Base-by-base conservation (phyloP, 2,888 invertebrate genomes). In the Tetranychus truncatus region DNA sequence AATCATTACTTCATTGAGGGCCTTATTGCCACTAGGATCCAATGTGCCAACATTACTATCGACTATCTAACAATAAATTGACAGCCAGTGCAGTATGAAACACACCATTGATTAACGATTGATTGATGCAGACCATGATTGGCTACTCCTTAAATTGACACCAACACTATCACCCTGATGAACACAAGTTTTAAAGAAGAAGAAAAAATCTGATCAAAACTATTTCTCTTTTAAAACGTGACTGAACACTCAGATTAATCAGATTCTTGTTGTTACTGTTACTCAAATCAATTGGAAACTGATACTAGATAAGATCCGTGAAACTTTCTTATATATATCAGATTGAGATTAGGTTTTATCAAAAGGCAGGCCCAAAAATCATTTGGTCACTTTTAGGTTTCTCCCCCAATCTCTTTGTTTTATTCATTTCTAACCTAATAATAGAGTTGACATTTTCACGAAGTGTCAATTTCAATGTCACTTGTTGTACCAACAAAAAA, bases 401-500 rank as follows among this genome's bases (percentile, higher is more conserved):
- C 34, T 71, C 20, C 45, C 34, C 1, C 45, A 34, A 34, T 45
- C 20, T 73, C 75, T 77, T 67, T 18, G 45, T 72, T 3, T 18
- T 75, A 76, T n/a, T 72, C 55, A 4, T 20, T n/a, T 74, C 45
- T 9, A 45, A 20, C 71, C 55, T 15, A 55, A 15, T 55, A 55
- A 15, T 55, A 55, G 15, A n/a, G 18, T 24, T 66, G 66, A 7
- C 20, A n/a, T 76, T 72, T 83, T 79, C 78, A 78, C 34, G 34
- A 34, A 34, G 34, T 34, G 3, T 34, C 34, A 34, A 34, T 34
- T 55, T 55, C 55, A 55, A 55, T 55, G 55, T 55, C 55, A 55
- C 9, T 1, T 7, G 15, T 55, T 55, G 15, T 55, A 55, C 9
- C 15, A 55, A 15, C 55, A 55, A 7, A 11, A 46, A 15, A 46